Percentiles rank a stretch among this genome's conserved stretches.
phyloP scores from a whole-genome alignment of 1,140 invertebrate species.

The Sycophila sp. region DNA sequence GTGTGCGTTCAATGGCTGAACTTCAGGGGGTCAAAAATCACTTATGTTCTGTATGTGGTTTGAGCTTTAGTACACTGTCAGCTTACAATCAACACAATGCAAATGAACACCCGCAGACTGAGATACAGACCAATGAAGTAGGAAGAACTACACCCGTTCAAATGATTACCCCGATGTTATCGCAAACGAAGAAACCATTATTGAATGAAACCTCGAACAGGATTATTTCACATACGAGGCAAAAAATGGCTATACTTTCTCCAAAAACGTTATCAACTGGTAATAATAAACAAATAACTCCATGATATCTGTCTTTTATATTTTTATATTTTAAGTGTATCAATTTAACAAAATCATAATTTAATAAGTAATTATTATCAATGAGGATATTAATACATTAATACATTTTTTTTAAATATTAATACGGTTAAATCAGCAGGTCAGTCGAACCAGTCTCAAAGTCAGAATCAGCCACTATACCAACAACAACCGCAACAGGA shows the following conservation, averaged over 20 bases:
- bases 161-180: constrained; percentile 31
- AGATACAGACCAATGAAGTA: not conserved
- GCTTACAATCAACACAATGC: constrained; percentile 4
- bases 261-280: not conserved
- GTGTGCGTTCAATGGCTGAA: constrained; percentile 35
- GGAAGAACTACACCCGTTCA: constrained; percentile 21
- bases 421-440: too few species aligned
- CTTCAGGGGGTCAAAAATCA: constrained; percentile 28
- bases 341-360: too few species aligned
- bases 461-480: too few species aligned
- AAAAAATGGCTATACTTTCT: constrained; percentile 1
- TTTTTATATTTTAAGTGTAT: too few species aligned
- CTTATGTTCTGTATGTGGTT: constrained; percentile 23
- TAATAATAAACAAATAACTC: too few species aligned
- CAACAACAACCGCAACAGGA: too few species aligned
- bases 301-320: too few species aligned
- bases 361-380: too few species aligned
- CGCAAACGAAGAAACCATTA: not conserved
- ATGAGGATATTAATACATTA: too few species aligned
- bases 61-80: constrained; percentile 13
- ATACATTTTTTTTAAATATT: too few species aligned
- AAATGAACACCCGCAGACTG: not conserved
- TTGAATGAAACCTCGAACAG: not conserved
- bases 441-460: too few species aligned
- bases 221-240: constrained; percentile 1